Conservation (phyloP, 2,888 invertebrate species). For the Heliconius charithonia region DNA sequence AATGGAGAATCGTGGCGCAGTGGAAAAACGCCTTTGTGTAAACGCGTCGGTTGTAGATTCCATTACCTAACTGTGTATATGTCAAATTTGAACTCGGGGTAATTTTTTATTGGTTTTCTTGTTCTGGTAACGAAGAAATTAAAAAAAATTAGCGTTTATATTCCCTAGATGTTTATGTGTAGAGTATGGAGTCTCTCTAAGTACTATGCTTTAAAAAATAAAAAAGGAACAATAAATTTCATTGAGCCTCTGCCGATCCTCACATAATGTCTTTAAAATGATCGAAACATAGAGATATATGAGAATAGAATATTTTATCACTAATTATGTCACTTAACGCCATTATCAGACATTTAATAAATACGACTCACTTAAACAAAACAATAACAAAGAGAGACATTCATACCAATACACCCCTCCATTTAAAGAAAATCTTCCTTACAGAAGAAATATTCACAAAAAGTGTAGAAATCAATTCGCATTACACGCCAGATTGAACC, state of each 20-base stretch:
- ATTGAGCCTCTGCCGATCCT: not conserved
- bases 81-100: too few relatives aligned
- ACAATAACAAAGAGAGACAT: not conserved
- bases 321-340: not conserved
- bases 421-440: not conserved
- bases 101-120: too few relatives aligned
- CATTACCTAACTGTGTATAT: not conserved
- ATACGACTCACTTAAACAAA: not conserved
- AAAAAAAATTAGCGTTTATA: too few relatives aligned
- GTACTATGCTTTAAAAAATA: too few relatives aligned
- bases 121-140: too few relatives aligned
- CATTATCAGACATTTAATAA: not conserved
- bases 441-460: conserved; percentile 25
- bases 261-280: not conserved
- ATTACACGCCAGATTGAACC: conserved; percentile 34
- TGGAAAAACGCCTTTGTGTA: too few relatives aligned
- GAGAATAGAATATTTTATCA: not conserved
- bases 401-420: conserved; percentile 3
- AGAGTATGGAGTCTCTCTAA: too few relatives aligned
- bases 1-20: too few relatives aligned
- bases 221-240: too few relatives aligned
- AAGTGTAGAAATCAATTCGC: conserved; percentile 14
- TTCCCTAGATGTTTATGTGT: too few relatives aligned
- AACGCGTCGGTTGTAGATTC: not conserved
- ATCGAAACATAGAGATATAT: not conserved